Conservation (phyloP, 2,888 invertebrate species). For the Hirtodrosophila histrioides region DNA sequence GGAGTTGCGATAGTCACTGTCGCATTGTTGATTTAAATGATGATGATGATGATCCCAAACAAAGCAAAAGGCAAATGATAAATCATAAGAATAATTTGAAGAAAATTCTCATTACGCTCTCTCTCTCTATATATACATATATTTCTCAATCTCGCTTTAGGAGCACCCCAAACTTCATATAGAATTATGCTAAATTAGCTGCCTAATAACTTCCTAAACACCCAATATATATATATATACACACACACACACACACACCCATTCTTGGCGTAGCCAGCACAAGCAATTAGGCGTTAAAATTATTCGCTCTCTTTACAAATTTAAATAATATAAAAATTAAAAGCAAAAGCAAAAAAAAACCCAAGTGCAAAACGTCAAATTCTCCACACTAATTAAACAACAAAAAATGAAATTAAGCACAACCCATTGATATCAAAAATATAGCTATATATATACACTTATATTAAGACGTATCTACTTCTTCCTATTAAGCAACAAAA, state of each 20-base stretch:
- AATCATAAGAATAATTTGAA: conserved; percentile 50
- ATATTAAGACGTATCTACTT: conserved; percentile 73
- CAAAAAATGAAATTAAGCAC: conserved; percentile 55
- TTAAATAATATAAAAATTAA: conserved; percentile 14
- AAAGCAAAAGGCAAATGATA: conserved; percentile 50
- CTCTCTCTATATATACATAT: conserved; percentile 8
- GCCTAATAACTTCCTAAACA: background rate
- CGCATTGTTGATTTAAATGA: conserved; percentile 17
- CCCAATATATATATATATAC: conserved; percentile 2
- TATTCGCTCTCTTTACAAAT: conserved; percentile 52
- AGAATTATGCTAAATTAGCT: conserved; percentile 57
- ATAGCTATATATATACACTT: conserved; percentile 53
- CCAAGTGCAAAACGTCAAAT: conserved; percentile 17
- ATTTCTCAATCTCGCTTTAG: conserved; percentile 47
- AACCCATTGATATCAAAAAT: conserved; percentile 73
- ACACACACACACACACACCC: conserved; percentile 27
- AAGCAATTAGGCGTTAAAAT: conserved; percentile 65
- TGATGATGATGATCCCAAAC: conserved; percentile 29
- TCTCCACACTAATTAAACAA: conserved; percentile 43
- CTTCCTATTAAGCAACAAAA: conserved; percentile 69
- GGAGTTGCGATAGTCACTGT: conserved; percentile 14
- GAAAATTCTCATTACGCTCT: conserved; percentile 43
- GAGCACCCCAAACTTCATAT: conserved; percentile 56
- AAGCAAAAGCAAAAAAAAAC: conserved; percentile 7
- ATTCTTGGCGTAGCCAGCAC: conserved; percentile 76